Evolutionary conservation across 2,113 vertebrate species (phyloP).

Genomic region (Cercocebus atys): DNA sequence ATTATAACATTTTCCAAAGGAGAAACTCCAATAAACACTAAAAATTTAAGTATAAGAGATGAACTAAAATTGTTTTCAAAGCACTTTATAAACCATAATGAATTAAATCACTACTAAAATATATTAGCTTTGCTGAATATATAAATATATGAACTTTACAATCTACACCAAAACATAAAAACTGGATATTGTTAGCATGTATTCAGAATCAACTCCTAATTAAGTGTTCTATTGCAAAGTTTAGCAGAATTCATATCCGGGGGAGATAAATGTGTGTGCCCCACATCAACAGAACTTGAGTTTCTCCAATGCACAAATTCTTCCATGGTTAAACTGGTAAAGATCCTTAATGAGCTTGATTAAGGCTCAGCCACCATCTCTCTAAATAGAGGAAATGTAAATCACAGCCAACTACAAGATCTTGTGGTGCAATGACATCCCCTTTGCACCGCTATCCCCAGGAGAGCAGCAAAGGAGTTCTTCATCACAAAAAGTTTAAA

Average conservation of each 20-base stretch:
- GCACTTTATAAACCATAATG: constrained; percentile 58
- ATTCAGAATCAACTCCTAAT: constrained; percentile 51
- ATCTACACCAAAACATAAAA: constrained; percentile 35
- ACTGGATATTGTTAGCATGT: constrained; percentile 58
- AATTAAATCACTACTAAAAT: constrained; percentile 66
- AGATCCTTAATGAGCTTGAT: neutral
- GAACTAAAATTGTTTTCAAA: constrained; percentile 50
- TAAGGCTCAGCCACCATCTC: neutral
- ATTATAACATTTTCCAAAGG: constrained; percentile 54
- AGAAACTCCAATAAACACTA: constrained; percentile 41
- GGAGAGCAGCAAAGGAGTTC: neutral
- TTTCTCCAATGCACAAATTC: neutral
- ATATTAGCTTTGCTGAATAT: constrained; percentile 58
- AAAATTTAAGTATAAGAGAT: constrained; percentile 50
- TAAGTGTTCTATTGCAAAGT: constrained; percentile 31
- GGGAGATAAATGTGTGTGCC: neutral
- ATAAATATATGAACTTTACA: constrained; percentile 59
- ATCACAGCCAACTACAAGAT: neutral
- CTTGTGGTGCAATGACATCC: neutral
- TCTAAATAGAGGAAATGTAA: neutral
- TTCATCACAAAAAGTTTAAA: neutral
- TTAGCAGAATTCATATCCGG: neutral
- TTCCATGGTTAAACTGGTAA: neutral
- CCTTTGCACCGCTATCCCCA: neutral
- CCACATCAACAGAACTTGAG: neutral